A percentile compares a stretch with the other conserved stretches of the same genome.
Evolutionary conservation across 2,113 vertebrate genomes (phyloP).

Genomic region (Thymallus thymallus): DNA sequence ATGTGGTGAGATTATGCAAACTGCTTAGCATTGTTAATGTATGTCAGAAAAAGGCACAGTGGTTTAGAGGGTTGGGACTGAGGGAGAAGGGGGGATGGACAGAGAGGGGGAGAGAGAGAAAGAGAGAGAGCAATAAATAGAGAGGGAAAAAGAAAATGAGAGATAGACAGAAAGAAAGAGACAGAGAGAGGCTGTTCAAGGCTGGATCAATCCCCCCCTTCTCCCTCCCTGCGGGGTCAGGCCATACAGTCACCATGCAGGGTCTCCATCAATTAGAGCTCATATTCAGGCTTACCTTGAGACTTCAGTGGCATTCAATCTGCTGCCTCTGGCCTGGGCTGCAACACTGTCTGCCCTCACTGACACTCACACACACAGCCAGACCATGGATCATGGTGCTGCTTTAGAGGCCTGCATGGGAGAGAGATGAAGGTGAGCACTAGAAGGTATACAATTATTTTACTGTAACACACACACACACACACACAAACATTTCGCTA

Average conservation of each 20-base stretch:
- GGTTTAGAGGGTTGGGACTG: too few species aligned
- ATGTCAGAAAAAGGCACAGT: too few species aligned
- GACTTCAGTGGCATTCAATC: conserved; percentile 69
- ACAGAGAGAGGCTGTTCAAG: not conserved
- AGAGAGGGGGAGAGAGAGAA: not conserved
- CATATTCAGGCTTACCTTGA: conserved; percentile 58
- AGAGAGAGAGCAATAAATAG: not conserved
- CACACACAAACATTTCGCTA: too few species aligned
- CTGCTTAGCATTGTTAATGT: too few species aligned
- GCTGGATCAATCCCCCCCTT: not conserved
- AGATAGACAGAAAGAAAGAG: not conserved
- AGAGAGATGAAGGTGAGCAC: not conserved
- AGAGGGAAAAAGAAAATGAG: not conserved
- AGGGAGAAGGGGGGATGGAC: conserved; percentile 6
- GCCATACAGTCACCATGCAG: not conserved
- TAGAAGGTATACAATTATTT: not conserved
- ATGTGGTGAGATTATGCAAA: too few species aligned
- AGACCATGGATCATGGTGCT: conserved; percentile 20
- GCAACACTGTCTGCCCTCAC: conserved; percentile 31
- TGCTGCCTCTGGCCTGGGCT: conserved; percentile 52
- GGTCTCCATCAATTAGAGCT: not conserved
- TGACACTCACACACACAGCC: conserved; percentile 33
- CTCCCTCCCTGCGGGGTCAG: conserved; percentile 13
- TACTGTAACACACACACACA: not conserved
- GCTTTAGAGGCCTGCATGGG: conserved; percentile 32